Evolutionary conservation across 2,888 invertebrate genomes (phyloP).

Genomic region (Coenonympha glycerion): DNA sequence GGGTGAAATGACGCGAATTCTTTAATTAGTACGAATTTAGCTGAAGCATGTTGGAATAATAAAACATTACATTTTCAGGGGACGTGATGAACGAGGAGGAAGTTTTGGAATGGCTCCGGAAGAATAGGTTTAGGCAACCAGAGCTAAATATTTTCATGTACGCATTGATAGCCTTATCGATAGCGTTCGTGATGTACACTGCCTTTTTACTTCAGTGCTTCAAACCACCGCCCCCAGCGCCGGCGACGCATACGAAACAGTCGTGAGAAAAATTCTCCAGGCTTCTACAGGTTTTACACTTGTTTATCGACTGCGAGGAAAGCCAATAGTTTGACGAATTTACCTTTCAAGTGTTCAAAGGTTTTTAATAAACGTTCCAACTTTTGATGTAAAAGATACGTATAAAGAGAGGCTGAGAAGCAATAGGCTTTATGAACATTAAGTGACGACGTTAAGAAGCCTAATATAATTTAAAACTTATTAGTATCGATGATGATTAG

Average conservation of each 20-base stretch:
- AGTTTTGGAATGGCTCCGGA: slow-evolving; percentile 93
- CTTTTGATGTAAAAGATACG: slow-evolving; percentile 6
- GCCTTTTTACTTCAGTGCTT: slow-evolving; percentile 94
- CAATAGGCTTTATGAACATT: background rate
- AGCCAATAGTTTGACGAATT: slow-evolving; percentile 15
- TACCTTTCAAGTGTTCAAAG: slow-evolving; percentile 14
- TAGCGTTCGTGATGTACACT: slow-evolving; percentile 92
- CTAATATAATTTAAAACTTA: background rate
- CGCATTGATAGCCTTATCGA: slow-evolving; percentile 88
- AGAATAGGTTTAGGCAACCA: slow-evolving; percentile 94
- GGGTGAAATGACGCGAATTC: slow-evolving; percentile 25
- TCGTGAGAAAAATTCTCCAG: slow-evolving; percentile 60
- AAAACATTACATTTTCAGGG: slow-evolving; percentile 69
- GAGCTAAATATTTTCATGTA: slow-evolving; percentile 97
- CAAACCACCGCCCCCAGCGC: slow-evolving; percentile 81
- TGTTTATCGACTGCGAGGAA: slow-evolving; percentile 10
- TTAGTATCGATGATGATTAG: slow-evolving; percentile 7
- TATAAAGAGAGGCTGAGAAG: slow-evolving; percentile 5
- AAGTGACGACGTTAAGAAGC: background rate
- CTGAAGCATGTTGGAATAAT: background rate
- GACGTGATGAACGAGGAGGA: slow-evolving; percentile 88
- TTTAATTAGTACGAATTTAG: background rate
- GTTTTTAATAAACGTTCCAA: slow-evolving; percentile 18
- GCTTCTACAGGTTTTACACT: slow-evolving; percentile 7
- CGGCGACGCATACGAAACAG: slow-evolving; percentile 80